Base-by-base conservation (phyloP, 92 coral and sea anemone genomes). In the Virgularia gustaviana region DNA sequence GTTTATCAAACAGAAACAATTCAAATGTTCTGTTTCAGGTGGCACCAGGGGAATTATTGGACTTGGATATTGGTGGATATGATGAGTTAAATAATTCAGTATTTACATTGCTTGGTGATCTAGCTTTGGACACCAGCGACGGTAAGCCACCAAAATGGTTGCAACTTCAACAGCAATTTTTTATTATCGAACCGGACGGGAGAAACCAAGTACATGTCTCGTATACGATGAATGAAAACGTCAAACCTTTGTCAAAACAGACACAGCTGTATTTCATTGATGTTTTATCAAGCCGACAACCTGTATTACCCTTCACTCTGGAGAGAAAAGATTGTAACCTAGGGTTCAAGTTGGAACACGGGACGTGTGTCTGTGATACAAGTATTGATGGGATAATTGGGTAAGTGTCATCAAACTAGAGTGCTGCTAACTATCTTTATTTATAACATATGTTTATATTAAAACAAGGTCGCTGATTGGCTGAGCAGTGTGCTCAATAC, bases 11-110 rank as follows among this genome's bases (percentile, higher is more conserved):
- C n/a, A 75, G 39, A 25, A 39, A 57, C 18, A 30, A 43, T 11
- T 66, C 19, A 44, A 65, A 16, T 61, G 39, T 38, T 1, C 22
- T 34, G 6, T 63, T 62, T 22, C 60, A 91, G 97, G 63, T 89
- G 1, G 83, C 83, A 13, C 97, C 97, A 49, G 97, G 97, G 6
- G 96, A 91, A 71, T 75, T 76, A 32, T 36, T 57, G 10, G 60
- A 77, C 7, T 55, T 91, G 16, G 65, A 84, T 15, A 79, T 91
- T 10, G 66, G 77, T 47, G 97, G 86, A 30, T 59, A 63, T 9
- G 97, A 91, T 59, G 90, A 91, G 52, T 81, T 91, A 39, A 80
- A 81, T 72, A 80, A 91, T 49, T 42, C 83, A 9, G 76, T 91
- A 0, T 86, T 81, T 63, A 84, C 97, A 53, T 58, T 89, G 33